Evolutionary conservation across 2,888 invertebrate genomes (phyloP), one percentile per base, ranked within the genome.

Genomic region (Incurvaria masculella): DNA sequence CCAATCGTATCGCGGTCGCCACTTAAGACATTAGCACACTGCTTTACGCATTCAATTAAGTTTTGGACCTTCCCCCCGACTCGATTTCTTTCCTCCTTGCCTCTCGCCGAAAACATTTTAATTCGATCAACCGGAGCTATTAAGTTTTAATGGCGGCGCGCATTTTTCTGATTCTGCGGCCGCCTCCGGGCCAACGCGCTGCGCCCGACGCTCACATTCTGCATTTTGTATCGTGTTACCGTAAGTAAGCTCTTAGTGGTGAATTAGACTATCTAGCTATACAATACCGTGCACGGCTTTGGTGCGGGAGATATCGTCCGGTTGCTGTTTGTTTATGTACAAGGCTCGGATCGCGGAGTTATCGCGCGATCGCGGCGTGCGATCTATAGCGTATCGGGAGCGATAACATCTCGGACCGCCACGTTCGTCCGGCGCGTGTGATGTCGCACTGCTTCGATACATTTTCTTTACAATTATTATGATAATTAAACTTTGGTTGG

Each of bases 251-350:
- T 70, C 70, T 69, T 63, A 68, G 66, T 66, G 68, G 67, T 62
- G 68, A 69, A 69, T 70, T 70, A 69, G 68, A 68, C 69, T 70
- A 70, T 68, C 70, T 70, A 70, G 65, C 67, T 68, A 68, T 63
- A 66, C 68, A 62, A 56, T 61, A 60, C 64, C 67, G 66, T 43
- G 47, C 21, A 17, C 47, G 18, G 33, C 33, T 33, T 14, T n/a
- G 23, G 5, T 10, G 23, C 23, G 6, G 23, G 5, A n/a, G n/a
- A n/a, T n/a, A n/a, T n/a, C n/a, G n/a, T n/a, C n/a, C n/a, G n/a
- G n/a, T n/a, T n/a, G n/a, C n/a, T n/a, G n/a, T n/a, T n/a, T n/a
- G n/a, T n/a, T n/a, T n/a, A n/a, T n/a, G n/a, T n/a, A n/a, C n/a
- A n/a, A n/a, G n/a, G n/a, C n/a, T n/a, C n/a, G n/a, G n/a, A n/a